Evolutionary conservation across 2,888 invertebrate genomes (phyloP), one percentile per base, ranked within the genome.

Genomic region (Baronia brevicornis): DNA sequence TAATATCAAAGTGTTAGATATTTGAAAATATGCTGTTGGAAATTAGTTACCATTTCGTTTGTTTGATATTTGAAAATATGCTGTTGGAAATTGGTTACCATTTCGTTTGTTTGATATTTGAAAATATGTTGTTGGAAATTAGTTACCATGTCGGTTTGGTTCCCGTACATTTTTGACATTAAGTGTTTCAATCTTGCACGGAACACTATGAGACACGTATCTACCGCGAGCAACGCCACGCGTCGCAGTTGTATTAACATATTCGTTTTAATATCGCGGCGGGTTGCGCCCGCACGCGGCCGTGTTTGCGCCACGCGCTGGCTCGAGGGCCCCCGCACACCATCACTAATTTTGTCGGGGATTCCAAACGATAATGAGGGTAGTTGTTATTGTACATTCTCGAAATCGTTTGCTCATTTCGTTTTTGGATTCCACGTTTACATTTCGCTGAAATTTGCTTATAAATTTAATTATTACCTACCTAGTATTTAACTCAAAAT

Each of bases 201-300:
- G 47, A 46, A 50, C 52, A 68, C 66, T 67, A 63, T 63, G 54
- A 46, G 46, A 39, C 48, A 44, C 49, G 51, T 51, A 49, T 58
- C 55, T 49, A 56, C 51, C 49, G 41, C 46, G 47, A 52, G 51
- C 53, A 51, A 48, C 30, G 43, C 29, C 38, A 36, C 41, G 37
- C 36, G 32, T 3, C 27, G 24, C 38, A 41, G 33, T 35, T 39
- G 43, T 58, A 61, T 60, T 64, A 69, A 55, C 65, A 66, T 72
- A 72, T 73, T 72, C 59, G 47, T 64, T 71, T 70, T 77, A 79
- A 79, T 79, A 74, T 72, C 42, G 42, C 33, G 36, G 47, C 41
- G 48, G 46, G 58, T 63, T 75, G 77, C 71, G 47, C 45, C 48
- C 60, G 56, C 77, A 71, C 74, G 78, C 62, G 69, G 30, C 57